These are phyloP conservation scores for Drosophila tanythrix DNA, from an alignment of 2,888 invertebrate species.

Conservation along the genomic window DNA sequence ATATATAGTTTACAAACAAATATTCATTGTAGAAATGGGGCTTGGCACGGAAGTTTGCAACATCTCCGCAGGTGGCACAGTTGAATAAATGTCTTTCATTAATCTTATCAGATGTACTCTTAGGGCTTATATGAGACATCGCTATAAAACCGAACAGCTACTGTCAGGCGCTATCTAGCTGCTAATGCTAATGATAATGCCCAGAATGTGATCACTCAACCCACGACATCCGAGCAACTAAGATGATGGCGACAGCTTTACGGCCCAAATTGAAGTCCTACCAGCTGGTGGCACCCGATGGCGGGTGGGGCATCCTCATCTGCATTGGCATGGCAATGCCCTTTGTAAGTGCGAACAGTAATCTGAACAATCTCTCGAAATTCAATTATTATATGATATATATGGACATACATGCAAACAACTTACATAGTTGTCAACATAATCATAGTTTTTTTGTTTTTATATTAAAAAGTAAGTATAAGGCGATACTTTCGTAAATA, in stretches of 20 bases:
- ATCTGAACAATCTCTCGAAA: background rate
- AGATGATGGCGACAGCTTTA: slow-evolving; percentile 44
- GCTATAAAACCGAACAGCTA: slow-evolving; percentile 24
- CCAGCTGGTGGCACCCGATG: slow-evolving; percentile 87
- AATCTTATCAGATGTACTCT: slow-evolving; percentile 14
- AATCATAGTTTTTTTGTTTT: background rate
- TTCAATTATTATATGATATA: background rate
- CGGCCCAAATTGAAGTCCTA: slow-evolving; percentile 37
- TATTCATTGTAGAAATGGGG: slow-evolving; percentile 16
- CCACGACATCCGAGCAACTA: slow-evolving; percentile 36
- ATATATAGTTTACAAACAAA: background rate
- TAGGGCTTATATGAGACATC: slow-evolving; percentile 6
- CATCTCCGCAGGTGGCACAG: background rate
- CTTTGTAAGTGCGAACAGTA: slow-evolving; percentile 87
- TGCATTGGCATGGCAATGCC: slow-evolving; percentile 90
- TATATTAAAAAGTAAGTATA: background rate
- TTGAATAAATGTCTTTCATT: background rate
- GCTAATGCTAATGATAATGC: slow-evolving; percentile 6
- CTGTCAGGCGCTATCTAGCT: slow-evolving; percentile 19
- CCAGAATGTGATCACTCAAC: slow-evolving; percentile 33
- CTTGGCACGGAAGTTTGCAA: slow-evolving; percentile 45
- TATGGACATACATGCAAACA: background rate
- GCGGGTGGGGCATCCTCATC: slow-evolving; percentile 93
- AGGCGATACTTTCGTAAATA: background rate
- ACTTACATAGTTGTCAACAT: background rate